A percentile compares a stretch with the other conserved stretches of the same genome.
Evolutionary conservation across 2,888 invertebrate genomes (phyloP).

Genomic region (Trissoscelio sp.): DNA sequence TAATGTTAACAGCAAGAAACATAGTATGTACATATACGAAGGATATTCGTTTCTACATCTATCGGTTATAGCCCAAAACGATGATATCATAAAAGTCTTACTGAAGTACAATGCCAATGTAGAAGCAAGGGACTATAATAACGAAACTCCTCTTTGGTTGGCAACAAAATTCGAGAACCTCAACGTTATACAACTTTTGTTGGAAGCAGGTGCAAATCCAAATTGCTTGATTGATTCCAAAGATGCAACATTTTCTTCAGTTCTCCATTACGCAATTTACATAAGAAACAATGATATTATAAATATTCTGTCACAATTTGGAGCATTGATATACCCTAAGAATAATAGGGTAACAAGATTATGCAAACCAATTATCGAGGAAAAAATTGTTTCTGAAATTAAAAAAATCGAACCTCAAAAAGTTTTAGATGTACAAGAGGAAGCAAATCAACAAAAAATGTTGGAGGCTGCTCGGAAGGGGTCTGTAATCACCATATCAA

Average conservation of each 20-base stretch:
- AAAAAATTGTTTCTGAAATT: neutral
- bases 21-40: slow-evolving; percentile 6
- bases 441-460: neutral
- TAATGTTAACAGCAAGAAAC: slow-evolving; percentile 1
- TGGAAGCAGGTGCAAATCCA: slow-evolving; percentile 8
- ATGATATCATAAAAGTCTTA: neutral
- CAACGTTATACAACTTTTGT: neutral
- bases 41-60: slow-evolving; percentile 6
- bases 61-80: neutral
- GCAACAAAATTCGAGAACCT: neutral
- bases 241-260: neutral
- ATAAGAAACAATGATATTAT: neutral
- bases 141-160: neutral
- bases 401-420: neutral
- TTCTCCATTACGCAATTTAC: neutral
- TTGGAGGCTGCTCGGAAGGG: neutral
- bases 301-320: neutral
- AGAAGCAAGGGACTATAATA: neutral
- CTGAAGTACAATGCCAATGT: neutral
- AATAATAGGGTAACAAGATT: no score
- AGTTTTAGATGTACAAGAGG: neutral
- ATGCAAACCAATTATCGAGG: neutral
- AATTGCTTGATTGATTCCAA: neutral
- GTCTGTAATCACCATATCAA: neutral
- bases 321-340: neutral